These are phyloP conservation scores for Choristoneura fumiferana DNA, from an alignment of 1,140 invertebrate genomes.

Conservation along the genomic window DNA sequence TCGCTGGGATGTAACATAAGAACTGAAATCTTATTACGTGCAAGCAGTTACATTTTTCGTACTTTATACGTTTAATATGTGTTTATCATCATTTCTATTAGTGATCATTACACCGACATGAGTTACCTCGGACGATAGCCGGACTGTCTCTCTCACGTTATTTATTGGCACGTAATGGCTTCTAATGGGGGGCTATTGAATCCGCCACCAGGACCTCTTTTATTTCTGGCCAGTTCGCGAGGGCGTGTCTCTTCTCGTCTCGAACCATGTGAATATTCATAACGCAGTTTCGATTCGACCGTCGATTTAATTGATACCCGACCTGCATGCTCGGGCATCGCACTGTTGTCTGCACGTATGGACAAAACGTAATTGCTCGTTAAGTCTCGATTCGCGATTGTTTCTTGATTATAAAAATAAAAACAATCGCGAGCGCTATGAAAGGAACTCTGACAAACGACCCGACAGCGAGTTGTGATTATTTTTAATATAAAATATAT, in stretches of 20 bases:
- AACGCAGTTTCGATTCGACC: conserved; percentile 46
- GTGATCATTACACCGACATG: conserved; percentile 52
- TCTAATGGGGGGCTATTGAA: conserved; percentile 69
- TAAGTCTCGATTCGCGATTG: conserved; percentile 67
- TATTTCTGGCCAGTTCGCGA: conserved; percentile 37
- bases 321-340: conserved; percentile 38
- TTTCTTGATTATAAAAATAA: conserved; percentile 68
- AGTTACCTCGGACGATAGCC: conserved; percentile 57
- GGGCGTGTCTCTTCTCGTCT: conserved; percentile 26
- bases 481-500: conserved; percentile 44
- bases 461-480: conserved; percentile 24
- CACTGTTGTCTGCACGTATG: conserved; percentile 33
- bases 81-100: conserved; percentile 42
- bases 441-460: conserved; percentile 42
- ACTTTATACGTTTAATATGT: conserved; percentile 3
- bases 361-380: conserved; percentile 72
- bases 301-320: conserved; percentile 66
- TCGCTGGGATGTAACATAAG: no score
- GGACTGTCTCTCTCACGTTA: conserved; percentile 59
- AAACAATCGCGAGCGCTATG: conserved; percentile 37
- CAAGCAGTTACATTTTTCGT: no score
- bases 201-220: conserved; percentile 64
- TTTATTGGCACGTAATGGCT: conserved; percentile 72
- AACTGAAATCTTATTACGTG: no score
- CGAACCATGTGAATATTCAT: conserved; percentile 64